Evolutionary conservation across 2,113 vertebrate species (phyloP), one percentile per base, ranked within the genome.

Genomic region (Axis porcinus): DNA sequence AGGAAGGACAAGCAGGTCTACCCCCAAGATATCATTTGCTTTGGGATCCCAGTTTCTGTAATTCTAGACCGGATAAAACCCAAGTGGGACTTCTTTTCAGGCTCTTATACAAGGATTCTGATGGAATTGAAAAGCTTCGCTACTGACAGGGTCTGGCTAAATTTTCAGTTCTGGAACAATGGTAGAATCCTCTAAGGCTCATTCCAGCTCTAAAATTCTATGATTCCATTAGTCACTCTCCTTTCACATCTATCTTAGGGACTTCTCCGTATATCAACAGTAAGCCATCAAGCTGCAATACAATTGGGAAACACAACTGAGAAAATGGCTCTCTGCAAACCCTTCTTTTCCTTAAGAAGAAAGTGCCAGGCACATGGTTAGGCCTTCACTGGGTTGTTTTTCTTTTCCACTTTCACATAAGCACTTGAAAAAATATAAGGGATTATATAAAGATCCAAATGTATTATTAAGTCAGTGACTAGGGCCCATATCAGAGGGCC

Each of bases 391-490:
- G 6, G 52, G 13, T 33, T 60, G 27, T 28, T 47, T 30, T 78
- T 15, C 0, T 21, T 36, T 9, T 16, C 79, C 45, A 36, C 64
- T 86, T 2, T 54, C 52, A 36, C 13, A 79, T 23, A 6, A 95
- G 54, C 43, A 92, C 14, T 7, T 78, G 21, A 97, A 62, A 70
- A 47, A 86, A 94, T 94, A 5, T 64, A 94, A 92, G 14, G 30
- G 7, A 97, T 97, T 91, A 70, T 74, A 74, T 87, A 55, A 97
- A 43, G 86, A 78, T 64, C 86, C 85, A 97, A 60, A 86, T 87
- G 94, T 0, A 2, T 94, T 84, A 85, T 54, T 92, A 79, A 95
- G 33, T 88, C 52, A 27, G 92, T 64, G n/a, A 85, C 87, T 47
- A 13, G 36, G 94, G 8, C 74, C 89, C 92, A 55, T 96, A 79